Evolutionary conservation across 1,140 invertebrate genomes (phyloP).

Genomic region (Rhagoletis pomonella): DNA sequence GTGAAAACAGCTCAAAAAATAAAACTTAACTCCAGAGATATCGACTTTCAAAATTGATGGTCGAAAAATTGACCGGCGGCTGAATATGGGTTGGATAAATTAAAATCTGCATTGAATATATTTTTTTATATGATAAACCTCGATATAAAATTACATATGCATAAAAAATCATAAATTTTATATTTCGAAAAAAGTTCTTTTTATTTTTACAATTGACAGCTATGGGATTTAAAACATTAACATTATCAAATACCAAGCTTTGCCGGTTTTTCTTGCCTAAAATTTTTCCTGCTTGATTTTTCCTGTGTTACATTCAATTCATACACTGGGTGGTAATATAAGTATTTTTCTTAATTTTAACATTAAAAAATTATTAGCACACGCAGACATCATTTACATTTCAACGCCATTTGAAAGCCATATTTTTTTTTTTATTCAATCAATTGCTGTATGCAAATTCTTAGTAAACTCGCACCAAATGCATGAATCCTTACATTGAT

Average conservation of each 20-base stretch:
- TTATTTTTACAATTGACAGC: constrained; percentile 32
- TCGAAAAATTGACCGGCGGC: too few relatives aligned
- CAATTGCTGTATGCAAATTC: not conserved
- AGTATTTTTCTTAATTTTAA: not conserved
- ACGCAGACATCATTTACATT: not conserved
- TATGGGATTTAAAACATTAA: not conserved
- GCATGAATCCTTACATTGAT: not conserved
- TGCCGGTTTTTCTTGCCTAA: not conserved
- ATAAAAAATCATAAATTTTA: not conserved
- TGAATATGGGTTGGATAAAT: too few relatives aligned
- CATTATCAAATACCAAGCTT: not conserved
- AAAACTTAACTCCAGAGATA: too few relatives aligned
- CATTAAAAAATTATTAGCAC: not conserved
- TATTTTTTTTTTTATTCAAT: not conserved
- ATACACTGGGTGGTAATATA: not conserved
- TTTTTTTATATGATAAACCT: not conserved
- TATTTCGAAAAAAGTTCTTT: constrained; percentile 3
- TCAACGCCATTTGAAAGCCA: not conserved
- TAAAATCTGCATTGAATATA: too few relatives aligned
- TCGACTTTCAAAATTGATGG: too few relatives aligned
- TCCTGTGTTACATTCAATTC: not conserved
- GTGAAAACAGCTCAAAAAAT: too few relatives aligned
- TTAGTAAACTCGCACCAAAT: not conserved
- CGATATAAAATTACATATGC: not conserved
- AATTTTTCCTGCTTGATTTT: not conserved